Percentiles rank a stretch among this genome's conserved stretches.
Conservation (phyloP, 2,888 invertebrate species). For the Heliconius cydno region DNA sequence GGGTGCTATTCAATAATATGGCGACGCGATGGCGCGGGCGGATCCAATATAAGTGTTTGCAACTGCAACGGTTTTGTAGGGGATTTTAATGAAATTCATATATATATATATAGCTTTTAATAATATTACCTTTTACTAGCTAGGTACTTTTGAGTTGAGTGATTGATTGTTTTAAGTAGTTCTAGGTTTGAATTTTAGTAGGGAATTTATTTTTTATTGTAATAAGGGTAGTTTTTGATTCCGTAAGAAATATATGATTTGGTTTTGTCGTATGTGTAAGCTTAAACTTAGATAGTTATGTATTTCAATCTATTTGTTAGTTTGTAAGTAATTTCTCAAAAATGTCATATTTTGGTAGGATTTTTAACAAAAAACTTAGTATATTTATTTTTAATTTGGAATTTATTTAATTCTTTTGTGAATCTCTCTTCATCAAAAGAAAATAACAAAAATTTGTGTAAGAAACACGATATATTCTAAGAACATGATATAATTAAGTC, state of each 20-base stretch:
- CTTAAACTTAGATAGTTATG: no score
- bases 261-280: no score
- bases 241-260: neutral
- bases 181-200: neutral
- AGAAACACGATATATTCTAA: no score
- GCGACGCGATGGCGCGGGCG: conserved; percentile 48
- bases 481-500: no score
- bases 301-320: no score
- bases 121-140: neutral
- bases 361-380: no score
- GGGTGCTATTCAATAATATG: conserved; percentile 51
- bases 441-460: no score
- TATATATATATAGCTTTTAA: conserved; percentile 25
- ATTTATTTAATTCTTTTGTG: no score
- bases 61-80: conserved; percentile 46
- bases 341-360: no score
- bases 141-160: neutral
- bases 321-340: no score
- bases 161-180: neutral
- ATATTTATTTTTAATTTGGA: no score
- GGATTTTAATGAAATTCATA: conserved; percentile 31
- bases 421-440: no score
- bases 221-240: neutral
- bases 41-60: conserved; percentile 50
- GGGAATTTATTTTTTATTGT: neutral